phyloP scores from a whole-genome alignment of 2,797 vertebrate genomes.

The Dallia pectoralis region DNA sequence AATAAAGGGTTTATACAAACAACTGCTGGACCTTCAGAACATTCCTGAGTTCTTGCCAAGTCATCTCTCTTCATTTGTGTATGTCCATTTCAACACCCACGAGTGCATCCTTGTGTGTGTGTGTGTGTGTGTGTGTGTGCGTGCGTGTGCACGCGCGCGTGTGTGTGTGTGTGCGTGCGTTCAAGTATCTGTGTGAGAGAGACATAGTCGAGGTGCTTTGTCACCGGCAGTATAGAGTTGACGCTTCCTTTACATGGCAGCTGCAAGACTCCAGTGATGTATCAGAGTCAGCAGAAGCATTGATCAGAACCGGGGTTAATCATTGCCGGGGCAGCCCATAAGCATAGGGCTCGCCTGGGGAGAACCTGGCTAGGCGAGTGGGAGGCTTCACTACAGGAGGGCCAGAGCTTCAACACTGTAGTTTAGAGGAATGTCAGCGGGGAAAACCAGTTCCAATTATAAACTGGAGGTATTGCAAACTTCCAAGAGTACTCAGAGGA shows the following conservation, averaged over 20 bases:
- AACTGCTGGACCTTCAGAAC: background rate
- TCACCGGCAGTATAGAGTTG: conserved; percentile 67
- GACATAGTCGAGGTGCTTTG: conserved; percentile 70
- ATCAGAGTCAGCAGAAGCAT: conserved; percentile 82
- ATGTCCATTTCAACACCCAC: conserved; percentile 44
- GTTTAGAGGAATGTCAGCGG: conserved; percentile 50
- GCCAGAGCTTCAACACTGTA: conserved; percentile 35
- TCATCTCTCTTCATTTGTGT: conserved; percentile 15
- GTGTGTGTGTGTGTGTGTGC: conserved; percentile 17
- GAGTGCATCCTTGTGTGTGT: conserved; percentile 13
- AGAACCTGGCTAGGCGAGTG: conserved; percentile 63
- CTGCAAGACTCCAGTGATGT: conserved; percentile 76
- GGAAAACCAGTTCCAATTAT: conserved; percentile 12
- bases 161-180: conserved; percentile 27
- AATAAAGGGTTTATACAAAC: background rate
- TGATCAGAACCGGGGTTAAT: conserved; percentile 80
- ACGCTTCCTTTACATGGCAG: conserved; percentile 83
- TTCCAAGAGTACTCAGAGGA: too few relatives aligned
- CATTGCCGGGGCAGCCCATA: conserved; percentile 73
- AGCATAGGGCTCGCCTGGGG: conserved; percentile 60
- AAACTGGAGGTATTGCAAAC: too few relatives aligned
- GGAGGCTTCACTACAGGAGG: conserved; percentile 64
- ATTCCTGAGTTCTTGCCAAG: conserved; percentile 5
- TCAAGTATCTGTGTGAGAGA: conserved; percentile 24
- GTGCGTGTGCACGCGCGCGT: conserved; percentile 4